A percentile compares a stretch with the other conserved stretches of the same genome.
These are phyloP conservation scores for Dryomyza anilis DNA, from an alignment of 2,888 invertebrate species.

Conservation along the genomic window DNA sequence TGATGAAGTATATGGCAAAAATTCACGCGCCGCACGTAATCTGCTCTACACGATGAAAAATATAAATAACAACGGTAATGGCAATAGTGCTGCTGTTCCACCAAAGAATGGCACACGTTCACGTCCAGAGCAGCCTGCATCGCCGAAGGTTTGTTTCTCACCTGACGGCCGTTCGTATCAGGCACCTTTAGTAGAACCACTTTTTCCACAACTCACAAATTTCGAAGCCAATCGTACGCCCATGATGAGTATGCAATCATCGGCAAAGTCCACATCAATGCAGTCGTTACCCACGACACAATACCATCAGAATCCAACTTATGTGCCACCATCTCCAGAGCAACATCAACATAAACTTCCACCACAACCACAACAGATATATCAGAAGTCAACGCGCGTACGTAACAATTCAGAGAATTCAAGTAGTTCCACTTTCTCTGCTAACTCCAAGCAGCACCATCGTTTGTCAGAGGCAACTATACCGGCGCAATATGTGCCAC, in stretches of 20 bases:
- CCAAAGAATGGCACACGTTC: constrained; percentile 41
- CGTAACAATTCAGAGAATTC: constrained; percentile 49
- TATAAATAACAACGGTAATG: constrained; percentile 28
- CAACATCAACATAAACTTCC: constrained; percentile 27
- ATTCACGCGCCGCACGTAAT: constrained; percentile 64
- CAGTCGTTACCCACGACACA: constrained; percentile 4
- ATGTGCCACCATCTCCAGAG: constrained; percentile 13
- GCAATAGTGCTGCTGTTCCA: constrained; percentile 40
- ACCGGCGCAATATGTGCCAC: not conserved
- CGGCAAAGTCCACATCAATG: constrained; percentile 13
- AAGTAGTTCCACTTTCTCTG: constrained; percentile 42
- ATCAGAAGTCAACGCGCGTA: constrained; percentile 23
- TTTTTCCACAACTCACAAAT: constrained; percentile 52
- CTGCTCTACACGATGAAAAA: constrained; percentile 63
- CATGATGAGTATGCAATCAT: constrained; percentile 35
- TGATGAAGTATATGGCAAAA: constrained; percentile 62
- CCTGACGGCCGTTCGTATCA: constrained; percentile 57
- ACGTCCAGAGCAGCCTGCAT: constrained; percentile 37
- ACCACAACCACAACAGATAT: constrained; percentile 19
- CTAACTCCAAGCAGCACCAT: constrained; percentile 34
- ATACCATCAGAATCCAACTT: constrained; percentile 16
- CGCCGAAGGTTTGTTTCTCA: constrained; percentile 49
- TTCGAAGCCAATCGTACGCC: constrained; percentile 52
- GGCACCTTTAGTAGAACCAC: constrained; percentile 55
- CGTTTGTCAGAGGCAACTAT: constrained; percentile 34